Base-by-base conservation (phyloP, 2,888 invertebrate species). In the Gymnocheta viridis region DNA sequence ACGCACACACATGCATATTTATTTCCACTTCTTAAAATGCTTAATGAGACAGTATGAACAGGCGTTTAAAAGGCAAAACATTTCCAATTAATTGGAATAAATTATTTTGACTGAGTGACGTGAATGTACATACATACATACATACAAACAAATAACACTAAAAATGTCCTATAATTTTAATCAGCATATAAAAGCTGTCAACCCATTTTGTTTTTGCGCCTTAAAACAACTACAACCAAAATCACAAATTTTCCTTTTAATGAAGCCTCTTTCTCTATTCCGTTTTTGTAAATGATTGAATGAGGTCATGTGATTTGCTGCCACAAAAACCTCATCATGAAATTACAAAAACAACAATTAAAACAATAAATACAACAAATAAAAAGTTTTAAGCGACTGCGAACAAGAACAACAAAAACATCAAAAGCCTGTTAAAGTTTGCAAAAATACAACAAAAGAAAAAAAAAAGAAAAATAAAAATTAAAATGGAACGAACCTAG, bases 361-460 rank as follows among this genome's bases (percentile, higher is more conserved):
- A 29, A 80, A 78, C 51, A 64, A 82, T 76, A 81, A 76, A 69
- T 78, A 69, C 72, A 76, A 74, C 29, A 85, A 73, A 86, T 85
- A 86, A 87, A 67, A 89, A 89, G 86, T 88, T 89, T 90, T 89
- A 89, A 90, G 89, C 88, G 89, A 74, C 86, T 73, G 85, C 88
- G 88, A 89, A 89, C 86, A 87, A 88, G 85, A 22, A 85, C 56
- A 54, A 62, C 60, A 54, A 49, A 47, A 49, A 80, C 47, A 77
- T 70, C 67, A 80, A 69, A 76, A 79, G 62, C 12, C 72, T 54
- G 49, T 66, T 49, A 29, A 44, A 24, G 47, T 69, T 54, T 72
- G 44, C n/a, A 67, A 49, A 67, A 58, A 56, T 49, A 51, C 0
- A 35, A 51, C 1, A 29, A 24, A 24, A 19, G 47, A 7, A 51